Percentiles rank a stretch among this genome's conserved stretches.
phyloP scores from a whole-genome alignment of 1,140 invertebrate genomes.

The Nylanderia fulva region DNA sequence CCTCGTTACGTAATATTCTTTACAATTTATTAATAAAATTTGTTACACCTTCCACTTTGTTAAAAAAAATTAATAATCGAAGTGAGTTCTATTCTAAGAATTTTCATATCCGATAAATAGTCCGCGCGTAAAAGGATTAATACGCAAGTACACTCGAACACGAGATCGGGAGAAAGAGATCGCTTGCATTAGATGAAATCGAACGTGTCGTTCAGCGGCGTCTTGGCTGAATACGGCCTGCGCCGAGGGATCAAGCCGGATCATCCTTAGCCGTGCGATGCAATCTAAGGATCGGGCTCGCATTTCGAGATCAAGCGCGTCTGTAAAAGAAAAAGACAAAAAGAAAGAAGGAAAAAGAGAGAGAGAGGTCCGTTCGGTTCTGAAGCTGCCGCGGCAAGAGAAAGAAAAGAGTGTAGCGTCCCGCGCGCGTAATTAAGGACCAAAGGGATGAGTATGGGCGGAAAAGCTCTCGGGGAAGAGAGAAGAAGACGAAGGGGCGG shows the following conservation, averaged over 20 bases:
- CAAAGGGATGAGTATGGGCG: slow-evolving; percentile 57
- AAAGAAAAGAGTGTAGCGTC: slow-evolving; percentile 68
- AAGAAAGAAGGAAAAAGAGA: slow-evolving; percentile 34
- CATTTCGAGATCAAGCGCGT: slow-evolving; percentile 48
- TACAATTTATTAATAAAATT: background rate
- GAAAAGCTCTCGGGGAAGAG: slow-evolving; percentile 35
- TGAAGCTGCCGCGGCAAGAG: slow-evolving; percentile 24
- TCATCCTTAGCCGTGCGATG: slow-evolving; percentile 57
- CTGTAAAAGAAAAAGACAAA: slow-evolving; percentile 53
- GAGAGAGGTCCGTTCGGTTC: slow-evolving; percentile 28
- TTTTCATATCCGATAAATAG: background rate
- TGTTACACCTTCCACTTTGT: background rate
- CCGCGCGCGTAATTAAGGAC: slow-evolving; percentile 83
- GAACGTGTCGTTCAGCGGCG: slow-evolving; percentile 57
- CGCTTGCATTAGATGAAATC: slow-evolving; percentile 51
- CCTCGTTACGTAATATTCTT: background rate
- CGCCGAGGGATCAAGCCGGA: slow-evolving; percentile 50
- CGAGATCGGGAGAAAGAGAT: slow-evolving; percentile 20
- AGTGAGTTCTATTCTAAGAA: background rate
- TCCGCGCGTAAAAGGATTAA: background rate
- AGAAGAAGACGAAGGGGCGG: slow-evolving; percentile 63
- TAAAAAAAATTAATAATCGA: background rate
- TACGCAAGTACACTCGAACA: slow-evolving; percentile 18
- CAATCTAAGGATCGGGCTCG: slow-evolving; percentile 58
- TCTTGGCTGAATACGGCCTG: slow-evolving; percentile 52